phyloP scores from a whole-genome alignment of 2,797 vertebrate genomes.

The Hirundo rustica region DNA sequence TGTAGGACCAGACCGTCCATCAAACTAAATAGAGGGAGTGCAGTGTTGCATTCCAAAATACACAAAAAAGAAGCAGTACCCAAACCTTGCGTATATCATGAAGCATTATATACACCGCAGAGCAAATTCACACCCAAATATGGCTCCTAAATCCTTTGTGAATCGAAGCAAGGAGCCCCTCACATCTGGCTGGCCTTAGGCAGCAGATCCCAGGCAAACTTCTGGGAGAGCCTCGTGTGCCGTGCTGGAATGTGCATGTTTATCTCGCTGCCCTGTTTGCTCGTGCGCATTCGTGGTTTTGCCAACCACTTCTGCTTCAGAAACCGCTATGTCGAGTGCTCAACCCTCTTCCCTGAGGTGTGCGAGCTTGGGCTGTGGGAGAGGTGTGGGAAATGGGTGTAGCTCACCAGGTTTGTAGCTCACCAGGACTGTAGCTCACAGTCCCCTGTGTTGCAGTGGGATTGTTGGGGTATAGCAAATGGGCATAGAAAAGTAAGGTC shows the following conservation, averaged over 20 bases:
- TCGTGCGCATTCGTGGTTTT: rapidly evolving
- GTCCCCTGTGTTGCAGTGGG: rapidly evolving
- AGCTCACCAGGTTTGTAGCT: not conserved
- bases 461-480: rapidly evolving
- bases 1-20: not conserved
- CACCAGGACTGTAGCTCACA: too few relatives aligned
- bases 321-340: not conserved
- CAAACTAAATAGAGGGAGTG: not conserved
- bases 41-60: not conserved
- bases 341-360: not conserved
- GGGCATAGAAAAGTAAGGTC: not conserved
- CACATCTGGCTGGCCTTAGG: not conserved
- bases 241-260: rapidly evolving
- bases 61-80: not conserved
- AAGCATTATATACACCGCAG: not conserved
- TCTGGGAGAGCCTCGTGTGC: not conserved
- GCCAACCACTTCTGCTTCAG: not conserved
- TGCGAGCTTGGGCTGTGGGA: not conserved
- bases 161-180: not conserved
- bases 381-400: not conserved
- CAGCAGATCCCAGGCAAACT: not conserved
- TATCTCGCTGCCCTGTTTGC: not conserved
- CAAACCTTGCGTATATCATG: not conserved
- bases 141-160: not conserved
- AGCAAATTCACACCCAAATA: conserved; percentile 21